Percentiles rank a stretch among this genome's conserved stretches.
Evolutionary conservation across 92 coral and sea anemone species (phyloP).

Genomic region (Siderastrea radians): DNA sequence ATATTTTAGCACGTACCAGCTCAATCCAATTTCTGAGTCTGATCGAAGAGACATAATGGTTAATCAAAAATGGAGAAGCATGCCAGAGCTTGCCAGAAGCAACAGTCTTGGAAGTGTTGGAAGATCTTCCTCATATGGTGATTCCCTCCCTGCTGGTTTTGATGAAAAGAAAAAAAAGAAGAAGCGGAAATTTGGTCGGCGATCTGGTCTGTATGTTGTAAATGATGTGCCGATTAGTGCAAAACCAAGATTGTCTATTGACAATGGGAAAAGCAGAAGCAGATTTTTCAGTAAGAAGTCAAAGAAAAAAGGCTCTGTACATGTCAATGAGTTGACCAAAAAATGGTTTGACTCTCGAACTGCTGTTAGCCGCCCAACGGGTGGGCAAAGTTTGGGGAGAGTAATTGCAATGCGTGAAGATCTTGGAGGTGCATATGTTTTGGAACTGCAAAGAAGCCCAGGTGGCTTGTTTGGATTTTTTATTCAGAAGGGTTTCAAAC

Average conservation of each 20-base stretch:
- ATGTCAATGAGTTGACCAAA: slow-evolving; percentile 82
- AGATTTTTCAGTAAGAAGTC: slow-evolving; percentile 62
- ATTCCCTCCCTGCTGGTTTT: slow-evolving; percentile 56
- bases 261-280: slow-evolving; percentile 55
- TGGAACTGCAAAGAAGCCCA: slow-evolving; percentile 86
- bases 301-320: slow-evolving; percentile 47
- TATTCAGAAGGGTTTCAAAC: slow-evolving; percentile 89
- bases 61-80: slow-evolving; percentile 81
- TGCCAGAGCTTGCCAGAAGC: slow-evolving; percentile 76
- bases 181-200: slow-evolving; percentile 82
- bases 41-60: slow-evolving; percentile 10
- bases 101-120: slow-evolving; percentile 50
- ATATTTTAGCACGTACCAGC: slow-evolving; percentile 83
- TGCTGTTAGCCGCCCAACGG: slow-evolving; percentile 85
- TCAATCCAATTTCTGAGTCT: slow-evolving; percentile 51
- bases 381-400: slow-evolving; percentile 83
- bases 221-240: slow-evolving; percentile 81
- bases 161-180: slow-evolving; percentile 74
- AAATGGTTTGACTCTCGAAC: slow-evolving; percentile 84
- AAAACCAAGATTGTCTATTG: slow-evolving; percentile 69
- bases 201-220: slow-evolving; percentile 95
- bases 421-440: slow-evolving; percentile 85
- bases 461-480: slow-evolving; percentile 93
- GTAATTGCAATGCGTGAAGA: slow-evolving; percentile 76
- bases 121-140: slow-evolving; percentile 62